Base-by-base conservation (phyloP, 2,888 invertebrate species). In the Torymus texanus region DNA sequence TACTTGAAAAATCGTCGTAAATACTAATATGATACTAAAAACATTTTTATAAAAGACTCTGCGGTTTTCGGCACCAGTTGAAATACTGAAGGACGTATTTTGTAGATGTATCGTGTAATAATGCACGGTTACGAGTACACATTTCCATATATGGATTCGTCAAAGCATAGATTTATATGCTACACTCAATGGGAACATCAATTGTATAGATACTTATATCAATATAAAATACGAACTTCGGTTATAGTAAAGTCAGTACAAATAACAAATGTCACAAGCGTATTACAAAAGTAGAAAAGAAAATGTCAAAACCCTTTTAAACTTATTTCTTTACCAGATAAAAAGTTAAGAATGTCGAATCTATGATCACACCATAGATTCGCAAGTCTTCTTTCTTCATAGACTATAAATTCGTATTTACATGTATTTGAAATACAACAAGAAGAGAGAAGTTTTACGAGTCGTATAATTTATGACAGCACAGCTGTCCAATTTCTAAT, bases 21-120 rank as follows among this genome's bases (percentile, higher is more conserved):
- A 72, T 75, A 68, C 67, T 81, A 77, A 80, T 66, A 70, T n/a
- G 70, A 67, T 55, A 61, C 53, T 79, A 68, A 72, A 80, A 71
- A 77, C 71, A 63, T 72, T 41, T 71, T 5, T 76, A 78, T 74
- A 71, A 71, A 73, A 71, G 41, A 75, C 51, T 75, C 66, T 73
- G 53, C 59, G 24, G 12, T 75, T 73, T 79, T 81, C 81, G 81
- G 81, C 81, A 81, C 81, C 79, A 59, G 61, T 71, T 79, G 62
- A 77, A 79, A 81, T 81, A 79, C 79, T 78, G 75, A 73, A 73
- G 81, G 68, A 78, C 81, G 75, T 70, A 81, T 72, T 74, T 41
- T 75, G n/a, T 73, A 68, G 2, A 73, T 67, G 29, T 68, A 2
- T 68, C 51, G 50, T 10, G 59, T 58, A 29, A 66, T 68, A 71